Evolutionary conservation across 2,888 invertebrate genomes (phyloP).

Genomic region (Drosophila atroscutellata): DNA sequence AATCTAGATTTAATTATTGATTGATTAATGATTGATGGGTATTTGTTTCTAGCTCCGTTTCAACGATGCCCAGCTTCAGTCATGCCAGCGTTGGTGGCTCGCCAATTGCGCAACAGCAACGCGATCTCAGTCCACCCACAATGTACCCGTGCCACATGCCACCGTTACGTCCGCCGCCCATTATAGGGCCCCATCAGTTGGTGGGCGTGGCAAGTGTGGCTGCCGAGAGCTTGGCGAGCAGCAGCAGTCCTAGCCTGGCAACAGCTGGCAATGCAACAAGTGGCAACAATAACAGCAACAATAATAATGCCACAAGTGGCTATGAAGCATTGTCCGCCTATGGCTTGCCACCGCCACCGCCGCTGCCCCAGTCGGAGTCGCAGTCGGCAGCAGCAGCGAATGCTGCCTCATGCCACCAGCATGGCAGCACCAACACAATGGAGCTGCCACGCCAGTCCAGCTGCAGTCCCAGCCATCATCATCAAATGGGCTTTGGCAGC

Average conservation of each 20-base stretch:
- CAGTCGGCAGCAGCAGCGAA: constrained; percentile 45
- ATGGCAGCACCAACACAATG: constrained; percentile 22
- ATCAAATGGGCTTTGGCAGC: constrained; percentile 83
- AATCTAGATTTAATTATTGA: background rate
- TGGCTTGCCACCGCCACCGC: constrained; percentile 78
- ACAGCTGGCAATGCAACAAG: background rate
- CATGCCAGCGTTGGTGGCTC: constrained; percentile 83
- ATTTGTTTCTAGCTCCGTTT: constrained; percentile 76
- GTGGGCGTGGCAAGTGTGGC: constrained; percentile 32
- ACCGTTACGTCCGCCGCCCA: constrained; percentile 73
- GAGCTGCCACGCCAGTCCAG: constrained; percentile 86
- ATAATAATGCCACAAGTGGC: constrained; percentile 35
- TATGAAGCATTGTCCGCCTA: constrained; percentile 76
- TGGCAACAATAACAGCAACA: constrained; percentile 14
- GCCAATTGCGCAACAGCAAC: constrained; percentile 82
- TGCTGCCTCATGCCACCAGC: constrained; percentile 42
- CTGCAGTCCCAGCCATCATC: constrained; percentile 86
- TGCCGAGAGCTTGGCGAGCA: constrained; percentile 16
- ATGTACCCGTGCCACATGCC: constrained; percentile 85
- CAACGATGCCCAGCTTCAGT: constrained; percentile 83
- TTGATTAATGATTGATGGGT: background rate
- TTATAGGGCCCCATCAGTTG: constrained; percentile 71
- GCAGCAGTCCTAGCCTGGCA: background rate
- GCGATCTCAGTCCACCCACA: constrained; percentile 83
- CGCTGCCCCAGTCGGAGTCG: constrained; percentile 65